phyloP scores from a whole-genome alignment of 1,140 invertebrate genomes.

The Sesamia nonagrioides region DNA sequence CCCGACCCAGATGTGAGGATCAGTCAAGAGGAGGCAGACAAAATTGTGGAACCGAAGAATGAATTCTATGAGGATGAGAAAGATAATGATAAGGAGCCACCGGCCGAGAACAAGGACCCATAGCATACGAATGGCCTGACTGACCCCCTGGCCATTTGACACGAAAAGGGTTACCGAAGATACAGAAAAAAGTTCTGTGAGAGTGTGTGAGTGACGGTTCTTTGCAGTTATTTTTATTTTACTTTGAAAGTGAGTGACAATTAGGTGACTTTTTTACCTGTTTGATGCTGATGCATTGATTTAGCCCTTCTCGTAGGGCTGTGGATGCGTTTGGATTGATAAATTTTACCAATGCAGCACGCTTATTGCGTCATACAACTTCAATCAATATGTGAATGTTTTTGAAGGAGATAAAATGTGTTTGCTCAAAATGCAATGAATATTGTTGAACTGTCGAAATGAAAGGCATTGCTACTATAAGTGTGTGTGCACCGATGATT shows the following conservation, averaged over 20 bases:
- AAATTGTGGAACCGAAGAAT: conserved; percentile 95
- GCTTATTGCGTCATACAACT: too few species aligned
- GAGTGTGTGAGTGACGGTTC: conserved; percentile 15
- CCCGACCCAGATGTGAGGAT: conserved; percentile 94
- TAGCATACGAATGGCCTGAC: conserved; percentile 71
- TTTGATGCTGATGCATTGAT: not conserved
- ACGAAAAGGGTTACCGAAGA: conserved; percentile 57
- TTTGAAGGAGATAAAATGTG: too few species aligned
- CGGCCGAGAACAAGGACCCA: conserved; percentile 72
- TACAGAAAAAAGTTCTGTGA: conserved; percentile 61
- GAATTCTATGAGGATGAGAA: conserved; percentile 98
- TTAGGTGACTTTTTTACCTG: not conserved
- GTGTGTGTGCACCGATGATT: too few species aligned
- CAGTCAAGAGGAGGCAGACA: conserved; percentile 94
- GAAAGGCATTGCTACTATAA: too few species aligned
- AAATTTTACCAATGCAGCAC: too few species aligned
- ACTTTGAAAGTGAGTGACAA: not conserved
- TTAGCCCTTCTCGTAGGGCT: conserved; percentile 21
- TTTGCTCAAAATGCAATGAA: too few species aligned
- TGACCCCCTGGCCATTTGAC: conserved; percentile 69
- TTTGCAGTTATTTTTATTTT: not conserved
- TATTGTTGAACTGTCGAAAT: too few species aligned
- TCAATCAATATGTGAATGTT: too few species aligned
- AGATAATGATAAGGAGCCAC: conserved; percentile 90
- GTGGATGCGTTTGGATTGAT: too few species aligned